Conservation (phyloP, 2,113 vertebrate species). For the Uropsilus gracilis region DNA sequence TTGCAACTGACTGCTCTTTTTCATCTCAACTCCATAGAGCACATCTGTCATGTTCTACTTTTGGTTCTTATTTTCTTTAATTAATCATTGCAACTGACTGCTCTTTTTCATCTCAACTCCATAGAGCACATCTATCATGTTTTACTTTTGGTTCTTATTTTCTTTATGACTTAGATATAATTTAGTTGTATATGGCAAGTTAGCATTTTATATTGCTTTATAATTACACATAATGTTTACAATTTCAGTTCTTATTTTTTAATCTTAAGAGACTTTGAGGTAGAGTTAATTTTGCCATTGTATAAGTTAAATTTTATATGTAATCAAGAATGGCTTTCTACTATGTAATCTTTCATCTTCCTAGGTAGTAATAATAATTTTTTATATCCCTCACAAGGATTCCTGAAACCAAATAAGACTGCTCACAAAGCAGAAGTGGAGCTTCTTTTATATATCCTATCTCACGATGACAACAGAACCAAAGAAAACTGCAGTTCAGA, state of each 20-base stretch:
- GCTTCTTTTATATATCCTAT: neutral
- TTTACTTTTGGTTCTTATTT: neutral
- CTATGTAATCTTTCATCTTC: neutral
- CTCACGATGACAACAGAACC: neutral
- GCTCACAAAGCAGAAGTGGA: neutral
- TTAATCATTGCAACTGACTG: neutral
- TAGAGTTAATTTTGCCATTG: neutral
- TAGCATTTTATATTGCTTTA: neutral
- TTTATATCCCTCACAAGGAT: constrained; percentile 18
- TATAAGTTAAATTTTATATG: neutral
- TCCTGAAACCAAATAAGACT: neutral
- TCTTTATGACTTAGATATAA: neutral
- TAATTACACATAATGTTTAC: neutral
- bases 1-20: neutral
- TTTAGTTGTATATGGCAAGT: neutral
- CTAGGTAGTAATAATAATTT: neutral
- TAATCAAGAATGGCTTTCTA: neutral
- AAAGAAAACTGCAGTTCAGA: constrained; percentile 6
- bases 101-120: neutral
- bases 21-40: neutral
- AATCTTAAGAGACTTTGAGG: neutral
- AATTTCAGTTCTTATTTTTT: neutral
- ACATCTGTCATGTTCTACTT: no score
- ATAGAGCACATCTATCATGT: neutral
- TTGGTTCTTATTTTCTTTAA: no score